phyloP scores from a whole-genome alignment of 2,888 invertebrate genomes.

The Lasioglossum villosulum region DNA sequence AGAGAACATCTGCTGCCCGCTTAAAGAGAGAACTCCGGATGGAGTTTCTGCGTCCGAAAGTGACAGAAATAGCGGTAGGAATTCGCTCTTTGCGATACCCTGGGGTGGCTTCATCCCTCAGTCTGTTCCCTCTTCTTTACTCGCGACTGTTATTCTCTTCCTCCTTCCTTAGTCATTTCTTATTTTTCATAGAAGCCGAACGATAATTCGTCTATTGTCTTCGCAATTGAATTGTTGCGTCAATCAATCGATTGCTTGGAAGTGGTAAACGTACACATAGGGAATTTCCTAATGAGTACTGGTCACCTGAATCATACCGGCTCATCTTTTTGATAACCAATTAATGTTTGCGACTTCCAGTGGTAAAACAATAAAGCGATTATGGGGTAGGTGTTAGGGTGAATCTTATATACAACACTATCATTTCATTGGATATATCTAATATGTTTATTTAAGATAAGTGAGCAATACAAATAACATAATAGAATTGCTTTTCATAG shows the following conservation, averaged over 20 bases:
- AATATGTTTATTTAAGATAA: too few species aligned
- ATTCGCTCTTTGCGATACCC: slow-evolving; percentile 62
- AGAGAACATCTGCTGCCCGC: slow-evolving; percentile 79
- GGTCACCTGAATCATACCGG: too few species aligned
- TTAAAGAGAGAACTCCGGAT: slow-evolving; percentile 65
- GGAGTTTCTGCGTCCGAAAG: slow-evolving; percentile 67
- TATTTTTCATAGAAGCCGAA: not conserved
- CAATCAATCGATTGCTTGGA: not conserved
- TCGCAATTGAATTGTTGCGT: not conserved
- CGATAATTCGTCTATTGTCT: not conserved
- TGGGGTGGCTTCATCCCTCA: slow-evolving; percentile 24
- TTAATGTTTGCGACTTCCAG: too few species aligned
- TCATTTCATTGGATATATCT: too few species aligned
- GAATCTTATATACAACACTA: too few species aligned
- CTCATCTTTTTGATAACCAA: too few species aligned
- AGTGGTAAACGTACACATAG: too few species aligned
- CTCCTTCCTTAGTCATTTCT: not conserved
- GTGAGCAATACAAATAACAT: too few species aligned
- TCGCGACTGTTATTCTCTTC: not conserved
- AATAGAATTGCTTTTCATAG: too few species aligned
- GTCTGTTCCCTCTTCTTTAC: slow-evolving; percentile 4
- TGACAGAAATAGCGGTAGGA: slow-evolving; percentile 74
- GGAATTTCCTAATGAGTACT: too few species aligned
- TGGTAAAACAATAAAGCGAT: too few species aligned
- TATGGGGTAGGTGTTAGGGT: too few species aligned